These are phyloP conservation scores for Elaeidobius kamerunicus DNA, from an alignment of 2,888 invertebrate species.

Conservation along the genomic window DNA sequence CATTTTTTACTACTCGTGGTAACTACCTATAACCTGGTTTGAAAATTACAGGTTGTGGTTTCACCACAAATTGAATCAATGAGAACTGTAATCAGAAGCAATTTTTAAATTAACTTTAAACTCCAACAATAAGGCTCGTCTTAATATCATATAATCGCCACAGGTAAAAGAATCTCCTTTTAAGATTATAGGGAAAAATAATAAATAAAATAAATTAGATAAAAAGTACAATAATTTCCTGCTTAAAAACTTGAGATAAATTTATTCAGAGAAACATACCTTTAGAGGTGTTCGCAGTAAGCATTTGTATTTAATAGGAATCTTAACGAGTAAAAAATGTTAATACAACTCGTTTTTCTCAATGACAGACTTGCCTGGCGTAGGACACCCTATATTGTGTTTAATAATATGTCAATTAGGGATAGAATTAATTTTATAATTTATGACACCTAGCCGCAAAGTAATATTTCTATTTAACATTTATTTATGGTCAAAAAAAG, in stretches of 20 bases:
- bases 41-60: slow-evolving; percentile 32
- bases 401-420: slow-evolving; percentile 23
- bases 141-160: slow-evolving; percentile 31
- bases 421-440: slow-evolving; percentile 18
- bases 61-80: slow-evolving; percentile 31
- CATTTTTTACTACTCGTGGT: slow-evolving; percentile 14
- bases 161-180: slow-evolving; percentile 2
- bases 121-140: slow-evolving; percentile 34
- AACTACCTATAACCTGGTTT: slow-evolving; percentile 7
- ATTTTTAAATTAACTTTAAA: slow-evolving; percentile 39
- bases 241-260: no score
- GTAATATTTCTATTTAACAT: no score
- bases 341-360: not conserved
- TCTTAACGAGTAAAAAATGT: slow-evolving; percentile 1
- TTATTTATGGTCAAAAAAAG: no score
- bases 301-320: slow-evolving; percentile 1
- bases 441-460: no score
- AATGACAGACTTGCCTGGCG: no score
- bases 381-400: slow-evolving; percentile 20
- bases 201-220: no score
- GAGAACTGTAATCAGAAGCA: slow-evolving; percentile 36
- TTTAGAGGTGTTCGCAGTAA: no score
- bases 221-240: no score
- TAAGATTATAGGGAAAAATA: no score
- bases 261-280: no score